These are phyloP conservation scores for Fulmarus glacialis DNA, from an alignment of 2,113 vertebrate species.

Conservation along the genomic window DNA sequence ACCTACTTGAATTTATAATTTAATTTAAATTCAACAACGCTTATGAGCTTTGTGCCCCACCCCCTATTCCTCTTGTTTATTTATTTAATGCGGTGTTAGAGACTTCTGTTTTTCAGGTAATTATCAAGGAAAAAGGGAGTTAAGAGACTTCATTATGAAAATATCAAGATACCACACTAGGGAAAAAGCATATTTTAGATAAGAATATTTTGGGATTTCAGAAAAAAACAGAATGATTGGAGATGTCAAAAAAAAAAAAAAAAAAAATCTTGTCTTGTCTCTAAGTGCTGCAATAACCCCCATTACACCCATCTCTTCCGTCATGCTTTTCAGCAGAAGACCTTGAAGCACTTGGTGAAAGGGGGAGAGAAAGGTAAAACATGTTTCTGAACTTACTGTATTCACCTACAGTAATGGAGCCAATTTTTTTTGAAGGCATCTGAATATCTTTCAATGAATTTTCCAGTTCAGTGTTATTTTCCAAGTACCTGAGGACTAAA, in stretches of 20 bases:
- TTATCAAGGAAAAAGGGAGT: neutral
- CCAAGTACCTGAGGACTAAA: slow-evolving; percentile 81
- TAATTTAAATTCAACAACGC: neutral
- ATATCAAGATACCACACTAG: neutral
- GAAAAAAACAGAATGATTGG: neutral
- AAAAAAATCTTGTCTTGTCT: neutral
- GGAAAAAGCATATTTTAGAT: neutral
- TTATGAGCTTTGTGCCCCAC: neutral
- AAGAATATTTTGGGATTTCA: neutral
- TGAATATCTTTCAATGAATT: slow-evolving; percentile 81
- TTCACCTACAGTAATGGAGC: slow-evolving; percentile 72
- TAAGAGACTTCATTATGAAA: neutral
- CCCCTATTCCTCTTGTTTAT: neutral
- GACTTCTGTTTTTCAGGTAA: neutral
- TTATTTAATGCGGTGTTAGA: neutral
- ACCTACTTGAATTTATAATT: neutral
- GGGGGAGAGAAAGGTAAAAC: neutral
- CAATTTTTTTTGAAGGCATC: slow-evolving; percentile 85
- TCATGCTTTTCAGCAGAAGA: neutral
- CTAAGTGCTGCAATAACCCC: neutral
- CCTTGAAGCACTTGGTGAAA: neutral
- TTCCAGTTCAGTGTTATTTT: slow-evolving; percentile 86
- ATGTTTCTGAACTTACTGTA: slow-evolving; percentile 80
- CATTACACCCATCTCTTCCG: neutral
- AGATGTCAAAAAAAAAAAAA: neutral